Conservation (phyloP, 2,113 vertebrate genomes). For the Hippocampus comes region DNA sequence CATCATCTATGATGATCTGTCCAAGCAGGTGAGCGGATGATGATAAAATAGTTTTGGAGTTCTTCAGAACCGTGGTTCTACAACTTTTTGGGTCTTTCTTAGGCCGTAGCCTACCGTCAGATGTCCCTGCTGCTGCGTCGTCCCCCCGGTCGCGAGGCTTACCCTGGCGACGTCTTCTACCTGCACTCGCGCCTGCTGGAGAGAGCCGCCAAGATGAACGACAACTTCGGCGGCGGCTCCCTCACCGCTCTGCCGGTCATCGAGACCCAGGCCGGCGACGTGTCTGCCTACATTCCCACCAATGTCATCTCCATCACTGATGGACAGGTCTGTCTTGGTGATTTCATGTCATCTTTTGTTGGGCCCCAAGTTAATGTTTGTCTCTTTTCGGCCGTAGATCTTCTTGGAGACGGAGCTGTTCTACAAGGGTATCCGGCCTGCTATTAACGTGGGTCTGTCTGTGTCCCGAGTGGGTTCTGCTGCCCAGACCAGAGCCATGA, state of each 20-base stretch:
- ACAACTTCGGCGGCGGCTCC: constrained; percentile 92
- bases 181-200: constrained; percentile 96
- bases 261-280: constrained; percentile 97
- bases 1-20: constrained; percentile 98
- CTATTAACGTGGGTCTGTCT: constrained; percentile 97
- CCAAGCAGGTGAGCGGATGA: constrained; percentile 84
- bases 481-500: constrained; percentile 98
- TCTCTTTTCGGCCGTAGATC: constrained; percentile 72
- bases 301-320: constrained; percentile 99
- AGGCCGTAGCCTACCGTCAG: constrained; percentile 98
- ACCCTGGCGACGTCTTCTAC: constrained; percentile 97
- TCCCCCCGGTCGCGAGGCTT: constrained; percentile 94
- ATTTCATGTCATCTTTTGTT: not conserved
- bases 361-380: not conserved
- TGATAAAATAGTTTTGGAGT: not conserved
- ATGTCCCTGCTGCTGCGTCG: constrained; percentile 98
- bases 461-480: constrained; percentile 97
- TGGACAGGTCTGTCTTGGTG: constrained; percentile 79
- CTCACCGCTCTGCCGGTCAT: constrained; percentile 96
- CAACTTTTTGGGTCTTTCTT: not conserved
- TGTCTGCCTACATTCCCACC: constrained; percentile 99
- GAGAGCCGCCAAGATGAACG: constrained; percentile 98
- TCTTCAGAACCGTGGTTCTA: not conserved
- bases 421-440: constrained; percentile 98
- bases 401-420: constrained; percentile 99